phyloP scores from a whole-genome alignment of 92 coral and sea anemone genomes.

The Meandrina meandrites region DNA sequence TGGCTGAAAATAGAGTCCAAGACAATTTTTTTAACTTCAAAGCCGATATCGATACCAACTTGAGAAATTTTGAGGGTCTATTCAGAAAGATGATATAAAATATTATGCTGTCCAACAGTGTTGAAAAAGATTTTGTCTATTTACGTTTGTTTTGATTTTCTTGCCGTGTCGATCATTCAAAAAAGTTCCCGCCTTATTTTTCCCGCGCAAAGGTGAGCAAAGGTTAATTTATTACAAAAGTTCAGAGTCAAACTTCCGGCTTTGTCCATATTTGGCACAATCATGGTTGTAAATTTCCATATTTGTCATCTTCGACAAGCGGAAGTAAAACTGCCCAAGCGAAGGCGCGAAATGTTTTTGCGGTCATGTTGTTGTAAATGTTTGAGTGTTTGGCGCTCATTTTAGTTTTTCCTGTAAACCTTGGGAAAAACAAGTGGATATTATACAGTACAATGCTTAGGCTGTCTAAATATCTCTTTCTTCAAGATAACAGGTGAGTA shows the following conservation, averaged over 20 bases:
- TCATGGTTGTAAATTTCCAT: neutral
- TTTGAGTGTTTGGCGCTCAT: slow-evolving; percentile 14
- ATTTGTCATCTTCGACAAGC: slow-evolving; percentile 2
- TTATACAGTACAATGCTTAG: neutral
- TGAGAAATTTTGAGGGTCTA: too few species aligned
- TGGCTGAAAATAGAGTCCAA: too few species aligned
- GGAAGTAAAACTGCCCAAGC: slow-evolving; percentile 9
- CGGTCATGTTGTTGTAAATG: neutral
- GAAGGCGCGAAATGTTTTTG: slow-evolving; percentile 34
- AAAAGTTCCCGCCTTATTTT: slow-evolving; percentile 31
- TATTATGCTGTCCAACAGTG: too few species aligned
- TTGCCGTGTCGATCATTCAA: neutral
- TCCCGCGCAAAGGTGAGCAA: slow-evolving; percentile 19
- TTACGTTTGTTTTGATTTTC: neutral
- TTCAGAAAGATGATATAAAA: neutral
- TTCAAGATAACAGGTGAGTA: slow-evolving; percentile 3
- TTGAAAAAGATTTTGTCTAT: neutral
- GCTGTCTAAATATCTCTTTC: neutral
- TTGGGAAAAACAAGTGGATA: neutral
- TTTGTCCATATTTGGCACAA: slow-evolving; percentile 17
- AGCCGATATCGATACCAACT: too few species aligned
- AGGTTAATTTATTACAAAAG: slow-evolving; percentile 8
- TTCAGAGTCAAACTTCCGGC: slow-evolving; percentile 1
- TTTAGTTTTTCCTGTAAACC: neutral
- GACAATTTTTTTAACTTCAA: too few species aligned